These are phyloP conservation scores for Sebastes oblongus DNA, from an alignment of 2,797 vertebrate species.

Conservation along the genomic window DNA sequence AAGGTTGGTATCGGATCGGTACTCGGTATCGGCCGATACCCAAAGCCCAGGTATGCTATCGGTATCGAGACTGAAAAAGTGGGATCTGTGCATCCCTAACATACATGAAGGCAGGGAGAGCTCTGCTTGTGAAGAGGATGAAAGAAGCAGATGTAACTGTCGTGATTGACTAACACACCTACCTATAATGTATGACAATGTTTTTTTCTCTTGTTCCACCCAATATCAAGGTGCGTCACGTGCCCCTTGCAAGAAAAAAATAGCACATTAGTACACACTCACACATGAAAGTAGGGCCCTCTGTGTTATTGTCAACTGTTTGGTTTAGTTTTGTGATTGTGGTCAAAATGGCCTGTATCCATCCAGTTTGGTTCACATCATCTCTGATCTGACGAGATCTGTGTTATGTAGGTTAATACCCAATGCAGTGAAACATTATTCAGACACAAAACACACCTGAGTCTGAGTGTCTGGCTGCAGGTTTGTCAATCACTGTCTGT, in stretches of 20 bases:
- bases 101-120: too few relatives aligned
- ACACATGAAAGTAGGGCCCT: background rate
- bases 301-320: background rate
- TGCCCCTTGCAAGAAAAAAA: background rate
- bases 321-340: background rate
- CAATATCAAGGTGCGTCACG: background rate
- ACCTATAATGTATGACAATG: background rate
- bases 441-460: constrained; percentile 47
- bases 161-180: background rate
- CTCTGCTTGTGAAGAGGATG: background rate
- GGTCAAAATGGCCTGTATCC: background rate
- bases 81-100: too few relatives aligned
- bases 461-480: constrained; percentile 29
- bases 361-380: constrained; percentile 21
- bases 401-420: constrained; percentile 70
- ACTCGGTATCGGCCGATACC: too few relatives aligned
- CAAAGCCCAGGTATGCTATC: too few relatives aligned
- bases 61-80: too few relatives aligned
- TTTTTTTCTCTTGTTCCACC: background rate
- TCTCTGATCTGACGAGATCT: constrained; percentile 14
- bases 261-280: background rate
- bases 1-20: too few relatives aligned
- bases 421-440: constrained; percentile 24
- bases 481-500: constrained; percentile 18
- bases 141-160: background rate